phyloP scores from a whole-genome alignment of 1,140 invertebrate genomes.

The Onthophagus taurus region DNA sequence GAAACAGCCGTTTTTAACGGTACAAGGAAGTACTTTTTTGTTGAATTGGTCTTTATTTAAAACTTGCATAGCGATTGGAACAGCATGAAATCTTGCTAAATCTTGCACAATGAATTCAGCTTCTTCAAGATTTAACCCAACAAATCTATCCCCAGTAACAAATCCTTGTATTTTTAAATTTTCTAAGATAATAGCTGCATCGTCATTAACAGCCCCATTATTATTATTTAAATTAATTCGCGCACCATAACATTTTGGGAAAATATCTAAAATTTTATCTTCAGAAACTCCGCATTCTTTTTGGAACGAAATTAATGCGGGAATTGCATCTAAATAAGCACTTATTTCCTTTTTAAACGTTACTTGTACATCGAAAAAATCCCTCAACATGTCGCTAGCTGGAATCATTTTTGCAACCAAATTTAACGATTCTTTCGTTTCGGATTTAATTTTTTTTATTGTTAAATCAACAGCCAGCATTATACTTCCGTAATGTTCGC shows the following conservation, averaged over 20 bases:
- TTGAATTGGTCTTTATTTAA: conserved; percentile 44
- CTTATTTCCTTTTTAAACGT: conserved; percentile 49
- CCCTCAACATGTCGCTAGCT: conserved; percentile 43
- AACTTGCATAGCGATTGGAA: conserved; percentile 45
- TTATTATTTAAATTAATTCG: conserved; percentile 39
- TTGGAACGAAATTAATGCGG: conserved; percentile 42
- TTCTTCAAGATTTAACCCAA: conserved; percentile 42
- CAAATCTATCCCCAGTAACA: conserved; percentile 39
- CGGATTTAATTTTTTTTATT: conserved; percentile 19
- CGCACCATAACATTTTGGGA: conserved; percentile 44
- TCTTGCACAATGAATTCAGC: conserved; percentile 40
- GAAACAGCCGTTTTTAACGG: conserved; percentile 27
- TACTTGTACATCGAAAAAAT: conserved; percentile 47
- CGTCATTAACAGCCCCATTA: conserved; percentile 40
- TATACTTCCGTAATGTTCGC: conserved; percentile 34
- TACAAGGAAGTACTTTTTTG: conserved; percentile 34
- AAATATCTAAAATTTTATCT: conserved; percentile 37
- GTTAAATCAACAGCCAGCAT: conserved; percentile 30
- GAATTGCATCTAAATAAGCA: conserved; percentile 44
- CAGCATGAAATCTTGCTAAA: conserved; percentile 47
- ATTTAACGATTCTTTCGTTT: conserved; percentile 34
- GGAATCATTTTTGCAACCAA: conserved; percentile 50
- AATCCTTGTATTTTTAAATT: conserved; percentile 45
- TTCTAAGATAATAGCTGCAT: conserved; percentile 48
- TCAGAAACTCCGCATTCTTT: conserved; percentile 37